phyloP scores from a whole-genome alignment of 2,113 vertebrate genomes.

The Pungitius pungitius region DNA sequence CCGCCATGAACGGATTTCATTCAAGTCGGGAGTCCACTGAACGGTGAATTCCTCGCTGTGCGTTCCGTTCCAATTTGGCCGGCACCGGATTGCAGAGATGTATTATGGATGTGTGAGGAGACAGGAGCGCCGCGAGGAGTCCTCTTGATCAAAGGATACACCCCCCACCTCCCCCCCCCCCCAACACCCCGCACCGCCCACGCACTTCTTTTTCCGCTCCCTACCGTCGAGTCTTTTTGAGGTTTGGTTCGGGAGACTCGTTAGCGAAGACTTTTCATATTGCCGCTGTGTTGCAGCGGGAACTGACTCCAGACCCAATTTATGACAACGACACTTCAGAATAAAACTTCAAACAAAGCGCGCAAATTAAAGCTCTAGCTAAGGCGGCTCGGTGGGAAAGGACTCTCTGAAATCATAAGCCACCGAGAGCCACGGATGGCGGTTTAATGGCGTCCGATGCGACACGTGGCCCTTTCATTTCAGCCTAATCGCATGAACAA shows the following conservation, averaged over 20 bases:
- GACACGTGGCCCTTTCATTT: constrained; percentile 45
- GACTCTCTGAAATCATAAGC: constrained; percentile 37
- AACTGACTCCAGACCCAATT: constrained; percentile 51
- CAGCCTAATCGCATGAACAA: constrained; percentile 57
- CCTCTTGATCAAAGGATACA: constrained; percentile 73
- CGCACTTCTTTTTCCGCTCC: constrained; percentile 14
- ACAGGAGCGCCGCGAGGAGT: constrained; percentile 55
- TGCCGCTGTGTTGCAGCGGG: constrained; percentile 26
- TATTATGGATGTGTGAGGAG: constrained; percentile 71
- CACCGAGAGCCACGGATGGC: constrained; percentile 30
- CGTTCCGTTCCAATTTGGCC: constrained; percentile 22
- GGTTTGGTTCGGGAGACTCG: constrained; percentile 44
- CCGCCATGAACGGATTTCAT: constrained; percentile 59
- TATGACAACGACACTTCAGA: constrained; percentile 26
- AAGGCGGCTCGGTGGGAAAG: constrained; percentile 10
- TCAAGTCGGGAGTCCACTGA: constrained; percentile 36
- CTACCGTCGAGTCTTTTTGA: constrained; percentile 70
- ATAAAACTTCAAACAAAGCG: constrained; percentile 44
- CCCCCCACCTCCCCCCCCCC: constrained; percentile 19
- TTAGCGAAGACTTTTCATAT: constrained; percentile 54
- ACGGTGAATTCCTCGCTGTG: constrained; percentile 15
- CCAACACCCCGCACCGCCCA: not conserved
- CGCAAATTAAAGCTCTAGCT: constrained; percentile 30
- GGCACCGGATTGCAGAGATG: constrained; percentile 50
- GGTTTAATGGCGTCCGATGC: constrained; percentile 17